Evolutionary conservation across 2,113 vertebrate genomes (phyloP).

Genomic region (Spilogale gracilis): DNA sequence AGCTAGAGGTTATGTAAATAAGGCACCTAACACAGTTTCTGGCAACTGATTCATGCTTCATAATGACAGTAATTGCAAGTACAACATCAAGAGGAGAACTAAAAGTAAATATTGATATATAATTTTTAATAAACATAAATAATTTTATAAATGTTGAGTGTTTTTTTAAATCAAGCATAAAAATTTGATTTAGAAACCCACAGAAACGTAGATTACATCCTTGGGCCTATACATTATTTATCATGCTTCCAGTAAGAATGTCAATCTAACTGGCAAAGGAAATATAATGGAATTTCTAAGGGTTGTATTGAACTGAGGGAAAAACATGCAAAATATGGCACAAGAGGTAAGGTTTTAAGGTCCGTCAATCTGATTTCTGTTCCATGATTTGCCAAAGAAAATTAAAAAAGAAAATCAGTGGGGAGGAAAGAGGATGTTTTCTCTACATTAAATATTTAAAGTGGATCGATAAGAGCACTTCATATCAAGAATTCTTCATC

Average conservation of each 20-base stretch:
- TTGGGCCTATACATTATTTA: background rate
- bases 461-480: constrained; percentile 25
- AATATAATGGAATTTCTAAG: background rate
- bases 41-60: background rate
- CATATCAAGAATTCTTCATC: constrained; percentile 59
- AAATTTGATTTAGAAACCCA: background rate
- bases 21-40: background rate
- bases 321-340: background rate
- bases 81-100: background rate
- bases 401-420: background rate
- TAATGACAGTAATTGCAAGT: background rate
- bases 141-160: background rate
- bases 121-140: background rate
- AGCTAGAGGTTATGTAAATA: background rate
- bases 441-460: constrained; percentile 78
- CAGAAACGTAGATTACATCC: background rate
- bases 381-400: constrained; percentile 9
- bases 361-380: background rate
- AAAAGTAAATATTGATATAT: constrained; percentile 17
- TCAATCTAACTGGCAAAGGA: background rate
- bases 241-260: background rate
- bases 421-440: constrained; percentile 56
- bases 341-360: background rate
- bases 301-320: background rate
- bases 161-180: background rate